A percentile compares a stretch with the other conserved stretches of the same genome.
Conservation (phyloP, 2,797 vertebrate genomes). For the Anguilla megastoma region DNA sequence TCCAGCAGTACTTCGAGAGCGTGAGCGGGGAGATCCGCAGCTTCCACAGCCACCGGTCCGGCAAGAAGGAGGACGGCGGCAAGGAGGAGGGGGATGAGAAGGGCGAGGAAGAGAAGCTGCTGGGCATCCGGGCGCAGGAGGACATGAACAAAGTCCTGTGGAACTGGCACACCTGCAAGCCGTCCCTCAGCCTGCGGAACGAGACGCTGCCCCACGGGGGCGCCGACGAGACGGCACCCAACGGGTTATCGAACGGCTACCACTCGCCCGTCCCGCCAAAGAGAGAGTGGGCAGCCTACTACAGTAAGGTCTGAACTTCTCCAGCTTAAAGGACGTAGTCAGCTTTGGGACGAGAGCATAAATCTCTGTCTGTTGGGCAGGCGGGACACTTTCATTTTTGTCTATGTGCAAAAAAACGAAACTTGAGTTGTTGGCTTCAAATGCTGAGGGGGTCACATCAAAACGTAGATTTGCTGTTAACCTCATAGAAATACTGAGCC, state of each 20-base stretch:
- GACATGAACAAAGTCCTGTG: slow-evolving; percentile 87
- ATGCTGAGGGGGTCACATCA: neutral
- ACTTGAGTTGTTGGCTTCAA: neutral
- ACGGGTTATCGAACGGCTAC: slow-evolving; percentile 16
- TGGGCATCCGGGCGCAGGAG: slow-evolving; percentile 82
- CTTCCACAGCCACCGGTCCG: slow-evolving; percentile 53
- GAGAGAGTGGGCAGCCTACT: slow-evolving; percentile 44
- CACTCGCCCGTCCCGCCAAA: slow-evolving; percentile 22
- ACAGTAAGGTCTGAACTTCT: slow-evolving; percentile 49
- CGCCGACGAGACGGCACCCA: neutral
- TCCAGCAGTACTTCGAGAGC: slow-evolving; percentile 93
- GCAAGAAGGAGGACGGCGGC: slow-evolving; percentile 24
- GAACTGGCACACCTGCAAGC: slow-evolving; percentile 92
- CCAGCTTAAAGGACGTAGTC: neutral
- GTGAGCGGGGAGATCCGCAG: slow-evolving; percentile 79
- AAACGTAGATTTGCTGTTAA: neutral
- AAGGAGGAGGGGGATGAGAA: slow-evolving; percentile 53
- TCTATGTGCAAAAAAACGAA: neutral
- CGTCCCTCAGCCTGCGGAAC: slow-evolving; percentile 77
- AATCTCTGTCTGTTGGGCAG: neutral
- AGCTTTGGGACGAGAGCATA: neutral
- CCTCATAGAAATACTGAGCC: neutral
- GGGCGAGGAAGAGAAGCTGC: slow-evolving; percentile 81
- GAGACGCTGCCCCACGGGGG: slow-evolving; percentile 45
- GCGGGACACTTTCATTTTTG: neutral